These are phyloP conservation scores for Corythornis madagascariensis DNA, from an alignment of 2,113 vertebrate genomes.

Conservation along the genomic window DNA sequence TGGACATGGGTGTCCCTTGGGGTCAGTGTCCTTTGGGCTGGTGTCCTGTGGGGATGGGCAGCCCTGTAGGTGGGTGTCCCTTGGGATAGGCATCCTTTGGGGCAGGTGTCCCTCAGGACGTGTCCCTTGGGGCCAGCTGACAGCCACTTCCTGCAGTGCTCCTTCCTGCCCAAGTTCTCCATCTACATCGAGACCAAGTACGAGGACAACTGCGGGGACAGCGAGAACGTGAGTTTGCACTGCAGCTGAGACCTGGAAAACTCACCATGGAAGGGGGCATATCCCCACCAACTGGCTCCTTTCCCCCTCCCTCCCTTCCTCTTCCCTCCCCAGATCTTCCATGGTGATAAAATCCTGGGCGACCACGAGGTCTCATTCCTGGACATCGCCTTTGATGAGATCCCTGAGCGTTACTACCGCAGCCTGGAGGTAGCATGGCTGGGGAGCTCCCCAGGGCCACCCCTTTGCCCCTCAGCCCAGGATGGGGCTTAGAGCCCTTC, in stretches of 20 bases:
- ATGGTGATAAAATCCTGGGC: conserved; percentile 55
- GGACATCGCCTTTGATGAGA: conserved; percentile 78
- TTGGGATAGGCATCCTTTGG: background rate
- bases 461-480: background rate
- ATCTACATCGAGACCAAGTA: conserved; percentile 82
- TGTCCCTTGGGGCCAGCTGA: background rate
- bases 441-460: background rate
- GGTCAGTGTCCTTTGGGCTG: background rate
- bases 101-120: background rate
- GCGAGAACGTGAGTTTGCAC: conserved; percentile 66
- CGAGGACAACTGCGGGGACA: conserved; percentile 78
- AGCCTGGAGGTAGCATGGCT: conserved; percentile 63
- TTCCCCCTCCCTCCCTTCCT: background rate
- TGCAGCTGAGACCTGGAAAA: background rate
- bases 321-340: conserved; percentile 68
- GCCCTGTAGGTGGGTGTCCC: background rate
- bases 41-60: background rate
- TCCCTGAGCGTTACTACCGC: conserved; percentile 78
- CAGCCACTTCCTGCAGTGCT: conserved; percentile 59
- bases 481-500: fast-evolving
- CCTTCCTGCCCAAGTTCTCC: conserved; percentile 82
- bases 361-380: conserved; percentile 74
- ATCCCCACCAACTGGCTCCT: fast-evolving
- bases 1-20: background rate
- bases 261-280: too few relatives aligned